Conservation (phyloP, 1,140 invertebrate species). For the Zaprionus vittiger region DNA sequence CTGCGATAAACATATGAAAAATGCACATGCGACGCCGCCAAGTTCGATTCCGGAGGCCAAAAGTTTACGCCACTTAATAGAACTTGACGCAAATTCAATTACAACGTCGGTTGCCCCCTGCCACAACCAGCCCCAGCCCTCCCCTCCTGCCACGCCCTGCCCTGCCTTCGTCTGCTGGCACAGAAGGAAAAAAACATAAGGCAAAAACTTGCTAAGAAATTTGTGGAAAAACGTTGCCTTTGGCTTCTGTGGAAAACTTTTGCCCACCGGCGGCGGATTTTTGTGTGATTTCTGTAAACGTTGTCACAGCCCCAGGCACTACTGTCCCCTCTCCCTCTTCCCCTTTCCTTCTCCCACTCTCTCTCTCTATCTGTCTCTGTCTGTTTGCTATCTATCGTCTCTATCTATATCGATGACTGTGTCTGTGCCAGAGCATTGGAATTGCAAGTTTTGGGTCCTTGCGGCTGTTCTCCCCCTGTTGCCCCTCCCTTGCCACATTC, state of each 20-base stretch:
- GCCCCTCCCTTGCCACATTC: constrained; percentile 28
- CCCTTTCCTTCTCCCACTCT: not conserved
- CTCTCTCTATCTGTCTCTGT: not conserved
- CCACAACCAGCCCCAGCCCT: too few relatives aligned
- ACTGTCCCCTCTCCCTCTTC: not conserved
- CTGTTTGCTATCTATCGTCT: not conserved
- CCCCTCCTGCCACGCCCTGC: not conserved
- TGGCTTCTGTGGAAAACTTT: constrained; percentile 56
- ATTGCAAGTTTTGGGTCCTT: constrained; percentile 71
- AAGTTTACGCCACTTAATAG: constrained; percentile 83
- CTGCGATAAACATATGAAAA: constrained; percentile 82
- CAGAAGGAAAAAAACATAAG: constrained; percentile 15
- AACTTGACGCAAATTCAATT: constrained; percentile 83
- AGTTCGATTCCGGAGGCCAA: constrained; percentile 73
- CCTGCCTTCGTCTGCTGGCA: not conserved
- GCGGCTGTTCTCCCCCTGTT: constrained; percentile 37
- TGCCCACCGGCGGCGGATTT: constrained; percentile 48
- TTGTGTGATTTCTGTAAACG: constrained; percentile 56
- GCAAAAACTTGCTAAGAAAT: constrained; percentile 70
- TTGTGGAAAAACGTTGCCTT: constrained; percentile 71
- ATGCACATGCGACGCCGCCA: constrained; percentile 76
- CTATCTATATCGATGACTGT: constrained; percentile 1
- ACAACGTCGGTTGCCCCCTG: constrained; percentile 49
- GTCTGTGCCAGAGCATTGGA: constrained; percentile 39
- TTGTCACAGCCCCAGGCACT: constrained; percentile 54